Evolutionary conservation across 2,113 vertebrate species (phyloP).

Genomic region (Hystrix cristata): DNA sequence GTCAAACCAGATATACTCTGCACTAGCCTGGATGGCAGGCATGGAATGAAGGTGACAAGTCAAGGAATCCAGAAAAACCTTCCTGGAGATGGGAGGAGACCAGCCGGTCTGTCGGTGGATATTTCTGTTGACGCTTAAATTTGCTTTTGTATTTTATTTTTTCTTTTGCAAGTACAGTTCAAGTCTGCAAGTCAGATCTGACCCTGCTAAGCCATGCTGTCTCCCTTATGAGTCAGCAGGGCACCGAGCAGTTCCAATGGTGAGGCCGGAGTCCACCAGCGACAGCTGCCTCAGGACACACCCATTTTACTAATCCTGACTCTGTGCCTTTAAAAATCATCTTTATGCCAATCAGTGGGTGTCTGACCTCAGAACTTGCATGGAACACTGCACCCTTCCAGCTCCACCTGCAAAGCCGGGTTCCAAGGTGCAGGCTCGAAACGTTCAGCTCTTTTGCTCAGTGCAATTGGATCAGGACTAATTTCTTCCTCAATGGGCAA

Average conservation of each 20-base stretch:
- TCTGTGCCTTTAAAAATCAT: constrained; percentile 50
- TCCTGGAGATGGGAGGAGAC: not conserved
- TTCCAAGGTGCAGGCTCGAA: not conserved
- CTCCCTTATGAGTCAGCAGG: constrained; percentile 83
- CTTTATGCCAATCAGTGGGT: not conserved
- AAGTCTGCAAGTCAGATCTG: constrained; percentile 60
- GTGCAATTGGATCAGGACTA: constrained; percentile 25
- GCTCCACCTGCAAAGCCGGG: not conserved
- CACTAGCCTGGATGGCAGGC: constrained; percentile 22
- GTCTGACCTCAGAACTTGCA: constrained; percentile 48
- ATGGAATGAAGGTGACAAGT: constrained; percentile 64
- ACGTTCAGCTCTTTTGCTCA: not conserved
- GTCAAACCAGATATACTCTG: constrained; percentile 16
- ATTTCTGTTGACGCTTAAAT: not conserved
- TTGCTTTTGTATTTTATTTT: not conserved
- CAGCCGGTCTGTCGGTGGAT: not conserved
- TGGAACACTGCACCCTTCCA: not conserved
- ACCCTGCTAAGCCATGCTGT: constrained; percentile 62
- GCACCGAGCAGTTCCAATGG: constrained; percentile 66
- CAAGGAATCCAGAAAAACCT: not conserved
- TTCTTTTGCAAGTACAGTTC: constrained; percentile 59
- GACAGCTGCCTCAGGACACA: constrained; percentile 80
- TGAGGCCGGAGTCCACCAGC: constrained; percentile 50
- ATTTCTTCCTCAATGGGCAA: constrained; percentile 61
- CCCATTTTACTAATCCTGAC: constrained; percentile 79